Percentiles rank a stretch among this genome's conserved stretches.
Conservation (phyloP, 1,140 invertebrate genomes). For the Monochamus saltuarius region DNA sequence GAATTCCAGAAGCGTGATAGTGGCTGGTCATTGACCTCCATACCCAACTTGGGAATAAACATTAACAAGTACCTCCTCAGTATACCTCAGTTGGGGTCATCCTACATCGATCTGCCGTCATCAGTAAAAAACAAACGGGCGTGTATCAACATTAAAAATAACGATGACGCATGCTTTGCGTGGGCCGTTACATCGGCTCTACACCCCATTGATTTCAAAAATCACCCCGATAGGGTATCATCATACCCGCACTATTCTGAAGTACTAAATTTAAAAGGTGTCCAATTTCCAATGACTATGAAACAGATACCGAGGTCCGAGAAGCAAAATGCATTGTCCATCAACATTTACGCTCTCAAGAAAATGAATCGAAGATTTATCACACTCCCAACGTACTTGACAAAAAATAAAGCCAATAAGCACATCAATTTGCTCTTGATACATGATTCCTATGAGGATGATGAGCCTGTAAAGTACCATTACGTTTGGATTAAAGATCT, state of each 20-base stretch:
- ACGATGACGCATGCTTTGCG: slow-evolving; percentile 47
- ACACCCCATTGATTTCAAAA: slow-evolving; percentile 17
- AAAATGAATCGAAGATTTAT: slow-evolving; percentile 20
- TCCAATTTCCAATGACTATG: slow-evolving; percentile 34
- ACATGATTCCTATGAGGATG: slow-evolving; percentile 33
- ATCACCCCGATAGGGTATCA: slow-evolving; percentile 24
- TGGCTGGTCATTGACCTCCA: slow-evolving; percentile 16
- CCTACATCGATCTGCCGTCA: slow-evolving; percentile 42
- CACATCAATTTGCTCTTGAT: slow-evolving; percentile 41
- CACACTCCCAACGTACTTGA: slow-evolving; percentile 27
- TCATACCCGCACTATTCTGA: slow-evolving; percentile 27
- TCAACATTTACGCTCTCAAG: slow-evolving; percentile 35
- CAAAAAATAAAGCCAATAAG: slow-evolving; percentile 28
- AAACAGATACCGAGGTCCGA: slow-evolving; percentile 37
- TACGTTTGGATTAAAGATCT: slow-evolving; percentile 45
- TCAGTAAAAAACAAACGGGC: slow-evolving; percentile 44
- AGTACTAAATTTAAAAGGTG: slow-evolving; percentile 37
- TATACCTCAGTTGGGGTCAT: slow-evolving; percentile 40
- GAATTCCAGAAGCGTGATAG: slow-evolving; percentile 30
- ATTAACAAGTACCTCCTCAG: slow-evolving; percentile 34
- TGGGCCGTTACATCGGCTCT: slow-evolving; percentile 43
- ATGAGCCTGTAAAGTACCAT: slow-evolving; percentile 29
- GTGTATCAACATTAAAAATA: slow-evolving; percentile 49
- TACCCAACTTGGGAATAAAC: slow-evolving; percentile 20
- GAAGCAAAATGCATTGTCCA: slow-evolving; percentile 27